Conservation (phyloP, 2,113 vertebrate species). For the Gallinago jamesoni region DNA sequence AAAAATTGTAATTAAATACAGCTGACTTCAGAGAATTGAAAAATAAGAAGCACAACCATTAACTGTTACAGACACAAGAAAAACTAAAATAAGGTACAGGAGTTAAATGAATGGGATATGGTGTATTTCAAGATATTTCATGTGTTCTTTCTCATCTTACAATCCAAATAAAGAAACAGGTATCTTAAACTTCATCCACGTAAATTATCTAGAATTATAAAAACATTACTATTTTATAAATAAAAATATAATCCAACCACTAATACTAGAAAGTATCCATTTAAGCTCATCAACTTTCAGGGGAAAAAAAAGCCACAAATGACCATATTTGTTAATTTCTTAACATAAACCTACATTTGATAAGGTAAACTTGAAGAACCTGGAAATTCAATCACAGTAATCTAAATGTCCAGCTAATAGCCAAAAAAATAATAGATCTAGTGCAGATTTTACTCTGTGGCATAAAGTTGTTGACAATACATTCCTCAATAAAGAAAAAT, state of each 20-base stretch:
- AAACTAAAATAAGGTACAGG: background rate
- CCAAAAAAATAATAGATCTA: constrained; percentile 48
- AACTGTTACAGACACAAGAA: background rate
- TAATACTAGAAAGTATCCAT: background rate
- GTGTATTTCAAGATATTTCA: background rate
- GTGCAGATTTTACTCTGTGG: constrained; percentile 58
- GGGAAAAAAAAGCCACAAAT: background rate
- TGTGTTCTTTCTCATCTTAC: background rate
- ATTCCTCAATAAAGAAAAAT: constrained; percentile 78
- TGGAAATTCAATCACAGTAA: constrained; percentile 38
- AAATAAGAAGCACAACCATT: background rate
- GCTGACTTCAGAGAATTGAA: background rate
- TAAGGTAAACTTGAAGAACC: constrained; percentile 16
- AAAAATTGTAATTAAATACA: background rate
- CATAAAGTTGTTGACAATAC: constrained; percentile 70
- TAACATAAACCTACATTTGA: constrained; percentile 8
- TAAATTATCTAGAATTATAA: background rate
- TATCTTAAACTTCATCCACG: background rate
- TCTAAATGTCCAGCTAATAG: constrained; percentile 45
- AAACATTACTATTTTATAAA: background rate
- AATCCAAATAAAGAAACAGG: background rate
- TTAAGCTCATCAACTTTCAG: background rate
- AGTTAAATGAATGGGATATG: background rate
- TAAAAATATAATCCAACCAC: background rate
- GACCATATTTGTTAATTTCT: background rate